Evolutionary conservation across 2,888 invertebrate species (phyloP).

Genomic region (Plusia festucae): DNA sequence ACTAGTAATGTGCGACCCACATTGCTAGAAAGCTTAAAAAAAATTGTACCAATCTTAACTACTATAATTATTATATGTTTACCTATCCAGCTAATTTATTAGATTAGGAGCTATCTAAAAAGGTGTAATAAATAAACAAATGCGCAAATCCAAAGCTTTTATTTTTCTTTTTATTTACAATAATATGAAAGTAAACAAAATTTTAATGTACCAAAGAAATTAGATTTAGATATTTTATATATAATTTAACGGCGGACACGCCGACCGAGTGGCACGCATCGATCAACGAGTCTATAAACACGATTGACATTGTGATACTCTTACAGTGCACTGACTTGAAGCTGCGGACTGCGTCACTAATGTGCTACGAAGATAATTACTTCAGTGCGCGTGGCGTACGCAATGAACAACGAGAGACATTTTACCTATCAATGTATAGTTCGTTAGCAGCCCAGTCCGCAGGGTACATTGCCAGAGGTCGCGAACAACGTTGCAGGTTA

Average conservation of each 20-base stretch:
- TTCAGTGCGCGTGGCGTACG: slow-evolving; percentile 47
- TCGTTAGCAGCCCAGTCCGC: slow-evolving; percentile 13
- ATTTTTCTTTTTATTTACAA: slow-evolving; percentile 86
- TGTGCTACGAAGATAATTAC: neutral
- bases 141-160: slow-evolving; percentile 88
- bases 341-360: slow-evolving; percentile 16
- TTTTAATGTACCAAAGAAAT: slow-evolving; percentile 85
- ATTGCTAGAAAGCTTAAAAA: no score
- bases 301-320: slow-evolving; percentile 58
- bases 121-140: slow-evolving; percentile 61
- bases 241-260: slow-evolving; percentile 63
- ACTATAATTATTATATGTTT: no score
- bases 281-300: slow-evolving; percentile 54
- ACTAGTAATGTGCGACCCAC: no score
- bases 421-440: neutral
- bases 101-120: neutral
- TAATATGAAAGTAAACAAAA: slow-evolving; percentile 89
- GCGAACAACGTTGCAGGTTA: slow-evolving; percentile 70
- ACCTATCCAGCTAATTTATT: neutral
- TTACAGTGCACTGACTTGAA: slow-evolving; percentile 37
- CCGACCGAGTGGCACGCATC: slow-evolving; percentile 58
- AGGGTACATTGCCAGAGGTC: slow-evolving; percentile 40
- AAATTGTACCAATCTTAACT: no score
- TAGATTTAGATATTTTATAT: slow-evolving; percentile 79
- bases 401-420: slow-evolving; percentile 14